Base-by-base conservation (phyloP, 2,797 vertebrate species). In the Salmo trutta region DNA sequence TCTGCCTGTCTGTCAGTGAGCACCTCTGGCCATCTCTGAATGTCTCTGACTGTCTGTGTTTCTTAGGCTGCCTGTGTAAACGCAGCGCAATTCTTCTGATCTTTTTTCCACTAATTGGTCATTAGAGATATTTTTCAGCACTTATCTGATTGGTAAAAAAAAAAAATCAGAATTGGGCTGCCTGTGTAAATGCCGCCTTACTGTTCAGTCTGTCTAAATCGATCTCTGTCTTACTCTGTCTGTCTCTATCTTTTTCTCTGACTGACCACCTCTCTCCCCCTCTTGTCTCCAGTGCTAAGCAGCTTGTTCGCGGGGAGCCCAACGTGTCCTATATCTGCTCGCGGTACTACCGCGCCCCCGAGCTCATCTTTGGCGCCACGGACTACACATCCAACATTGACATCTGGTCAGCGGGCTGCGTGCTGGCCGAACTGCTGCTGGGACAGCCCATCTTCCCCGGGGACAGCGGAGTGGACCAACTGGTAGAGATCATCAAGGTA, bases 241-340 rank as follows among this genome's bases (percentile, higher is more conserved):
- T 64, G 14, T 27, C 36, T 64, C 6, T 59, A 75, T 68, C 12
- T 82, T 15, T 59, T 29, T 36, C 29, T 52, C 33, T 52, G 33
- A 24, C 27, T 12, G 53, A 65, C 79, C 75, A 52, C 24, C 8
- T 78, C 6, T 74, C 72, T 17, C 3, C 16, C 51, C 17, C 82
- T 16, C 52, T 74, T 6, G 21, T 47, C 69, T 68, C 15, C 64
- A 98, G 97, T 83, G 97, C 97, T 7, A 98, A 98, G 92, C 97
- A 98, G 91, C 87, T 98, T 87, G 95, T 98, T 76, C 94, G 96
- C 0, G 97, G 97, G 1, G 97, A 98, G 88, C 97, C 97, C 16
- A 98, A 98, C 0, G 97, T 98, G 82, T 98, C 97, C 81, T 98
- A 98, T 92, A 98, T 98, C 91, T 98, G 97, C 88, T 98, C 97